Evolutionary conservation across 2,113 vertebrate genomes (phyloP).

Genomic region (Rattus rattus): DNA sequence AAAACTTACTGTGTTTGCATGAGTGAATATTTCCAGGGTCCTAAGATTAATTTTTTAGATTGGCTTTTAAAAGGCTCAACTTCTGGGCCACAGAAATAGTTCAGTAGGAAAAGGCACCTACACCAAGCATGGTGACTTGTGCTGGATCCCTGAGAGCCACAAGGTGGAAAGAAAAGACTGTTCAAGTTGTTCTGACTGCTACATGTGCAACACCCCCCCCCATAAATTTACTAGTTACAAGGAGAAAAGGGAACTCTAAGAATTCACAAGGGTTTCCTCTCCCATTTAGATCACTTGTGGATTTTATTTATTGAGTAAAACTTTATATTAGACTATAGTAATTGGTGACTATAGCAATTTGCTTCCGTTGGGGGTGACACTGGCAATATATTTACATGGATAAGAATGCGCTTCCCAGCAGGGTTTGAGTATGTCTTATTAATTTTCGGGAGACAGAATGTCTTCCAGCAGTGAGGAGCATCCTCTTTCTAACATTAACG

Average conservation of each 20-base stretch:
- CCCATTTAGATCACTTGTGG: not conserved
- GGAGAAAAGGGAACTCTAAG: not conserved
- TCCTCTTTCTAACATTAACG: constrained; percentile 55
- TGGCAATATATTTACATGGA: constrained; percentile 56
- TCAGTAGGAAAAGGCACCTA: not conserved
- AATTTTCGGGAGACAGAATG: constrained; percentile 48
- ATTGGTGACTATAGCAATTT: constrained; percentile 46
- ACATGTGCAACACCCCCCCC: no score
- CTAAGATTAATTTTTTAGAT: not conserved
- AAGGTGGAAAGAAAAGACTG: not conserved
- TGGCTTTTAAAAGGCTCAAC: not conserved
- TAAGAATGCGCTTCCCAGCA: constrained; percentile 50
- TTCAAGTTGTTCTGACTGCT: no score
- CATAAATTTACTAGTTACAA: not conserved
- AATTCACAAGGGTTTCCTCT: not conserved
- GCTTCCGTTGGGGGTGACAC: not conserved
- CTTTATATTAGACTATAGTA: not conserved
- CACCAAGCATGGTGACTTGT: fast-evolving
- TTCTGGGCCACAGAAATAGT: not conserved
- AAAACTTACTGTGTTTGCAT: not conserved
- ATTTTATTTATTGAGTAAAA: not conserved
- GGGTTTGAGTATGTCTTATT: constrained; percentile 32
- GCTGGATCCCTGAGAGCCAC: no score
- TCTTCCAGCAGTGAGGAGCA: constrained; percentile 60
- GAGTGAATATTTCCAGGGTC: not conserved